Evolutionary conservation across 2,888 invertebrate species (phyloP).

Genomic region (Perdita meconis): DNA sequence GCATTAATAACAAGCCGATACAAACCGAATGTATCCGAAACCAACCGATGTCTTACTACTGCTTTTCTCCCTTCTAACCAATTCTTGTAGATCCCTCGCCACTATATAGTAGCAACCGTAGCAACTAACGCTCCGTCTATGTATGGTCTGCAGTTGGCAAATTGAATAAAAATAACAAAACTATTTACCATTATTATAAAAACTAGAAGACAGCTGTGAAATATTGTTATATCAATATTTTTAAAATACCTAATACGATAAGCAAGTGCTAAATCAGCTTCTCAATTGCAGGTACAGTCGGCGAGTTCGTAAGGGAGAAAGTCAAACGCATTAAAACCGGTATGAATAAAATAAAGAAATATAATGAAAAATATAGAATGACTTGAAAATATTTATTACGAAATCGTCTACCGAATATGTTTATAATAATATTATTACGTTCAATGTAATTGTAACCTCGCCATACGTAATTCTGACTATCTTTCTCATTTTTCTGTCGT

Average conservation of each 20-base stretch:
- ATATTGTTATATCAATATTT: not conserved
- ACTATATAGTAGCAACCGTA: too few species aligned
- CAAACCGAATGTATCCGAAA: too few species aligned
- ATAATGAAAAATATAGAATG: not conserved
- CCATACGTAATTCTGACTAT: not conserved
- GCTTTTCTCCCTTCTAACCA: too few species aligned
- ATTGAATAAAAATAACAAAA: not conserved
- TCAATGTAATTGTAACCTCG: conserved; percentile 14
- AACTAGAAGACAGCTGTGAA: not conserved
- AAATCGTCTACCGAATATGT: not conserved
- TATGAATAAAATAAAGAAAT: not conserved
- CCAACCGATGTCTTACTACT: too few species aligned
- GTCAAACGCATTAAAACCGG: not conserved
- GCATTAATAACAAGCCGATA: too few species aligned
- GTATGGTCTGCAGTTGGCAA: too few species aligned
- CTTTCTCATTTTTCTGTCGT: not conserved
- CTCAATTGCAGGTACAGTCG: not conserved
- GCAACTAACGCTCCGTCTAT: too few species aligned
- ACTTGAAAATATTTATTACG: not conserved
- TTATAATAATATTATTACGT: not conserved
- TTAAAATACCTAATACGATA: not conserved
- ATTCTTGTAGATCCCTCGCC: too few species aligned
- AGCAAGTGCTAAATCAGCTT: not conserved
- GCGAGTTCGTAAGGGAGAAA: not conserved
- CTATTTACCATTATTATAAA: not conserved